Conservation (phyloP, 2,888 invertebrate species). For the Eupithecia exiguata region DNA sequence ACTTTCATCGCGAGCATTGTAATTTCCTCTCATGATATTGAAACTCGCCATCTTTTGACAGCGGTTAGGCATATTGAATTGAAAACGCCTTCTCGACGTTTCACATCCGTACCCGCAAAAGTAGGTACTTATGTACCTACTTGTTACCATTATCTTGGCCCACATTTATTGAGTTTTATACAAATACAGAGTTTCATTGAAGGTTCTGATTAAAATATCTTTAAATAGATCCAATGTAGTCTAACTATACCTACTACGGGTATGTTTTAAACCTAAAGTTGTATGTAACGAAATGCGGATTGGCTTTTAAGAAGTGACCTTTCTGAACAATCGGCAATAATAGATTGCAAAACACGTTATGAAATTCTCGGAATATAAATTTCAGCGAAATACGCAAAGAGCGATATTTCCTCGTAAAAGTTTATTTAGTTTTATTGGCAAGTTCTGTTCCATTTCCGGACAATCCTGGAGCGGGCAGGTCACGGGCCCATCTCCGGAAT, state of each 20-base stretch:
- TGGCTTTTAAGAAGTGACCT: background rate
- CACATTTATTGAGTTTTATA: slow-evolving; percentile 45
- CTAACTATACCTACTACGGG: background rate
- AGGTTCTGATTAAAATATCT: slow-evolving; percentile 36
- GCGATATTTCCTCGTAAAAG: slow-evolving; percentile 2
- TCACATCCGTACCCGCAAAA: slow-evolving; percentile 33
- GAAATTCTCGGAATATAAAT: background rate
- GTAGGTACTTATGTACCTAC: slow-evolving; percentile 18
- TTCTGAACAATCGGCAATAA: background rate
- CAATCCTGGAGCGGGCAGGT: slow-evolving; percentile 43
- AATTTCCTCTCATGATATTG: slow-evolving; percentile 68
- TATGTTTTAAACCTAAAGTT: background rate
- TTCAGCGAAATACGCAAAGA: background rate
- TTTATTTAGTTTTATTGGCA: slow-evolving; percentile 42
- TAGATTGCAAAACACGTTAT: background rate
- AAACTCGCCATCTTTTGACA: slow-evolving; percentile 61
- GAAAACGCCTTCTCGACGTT: slow-evolving; percentile 53
- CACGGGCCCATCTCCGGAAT: slow-evolving; percentile 47
- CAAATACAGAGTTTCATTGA: slow-evolving; percentile 41
- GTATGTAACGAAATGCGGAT: background rate
- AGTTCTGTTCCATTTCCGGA: slow-evolving; percentile 44
- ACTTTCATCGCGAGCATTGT: slow-evolving; percentile 63
- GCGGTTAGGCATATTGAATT: slow-evolving; percentile 51
- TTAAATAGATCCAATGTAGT: slow-evolving; percentile 16
- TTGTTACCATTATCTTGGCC: slow-evolving; percentile 38